phyloP scores from a whole-genome alignment of 2,888 invertebrate species.

The Tipula unca region DNA sequence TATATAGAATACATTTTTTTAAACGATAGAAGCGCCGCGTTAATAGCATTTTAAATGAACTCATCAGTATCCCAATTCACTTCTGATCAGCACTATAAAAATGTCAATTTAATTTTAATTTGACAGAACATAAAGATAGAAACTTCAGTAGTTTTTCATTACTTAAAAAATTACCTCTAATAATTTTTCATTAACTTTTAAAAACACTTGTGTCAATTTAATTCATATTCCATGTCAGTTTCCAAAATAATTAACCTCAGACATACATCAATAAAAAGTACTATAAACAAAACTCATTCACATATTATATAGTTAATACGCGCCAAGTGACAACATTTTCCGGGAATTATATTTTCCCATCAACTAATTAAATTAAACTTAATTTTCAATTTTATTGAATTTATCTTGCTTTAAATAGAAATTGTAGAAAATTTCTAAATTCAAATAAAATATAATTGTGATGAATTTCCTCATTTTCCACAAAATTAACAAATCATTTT shows the following conservation, averaged over 20 bases:
- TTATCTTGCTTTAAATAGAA: neutral
- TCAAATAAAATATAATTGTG: neutral
- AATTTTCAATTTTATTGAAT: neutral
- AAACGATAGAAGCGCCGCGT: too few species aligned
- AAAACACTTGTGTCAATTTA: too few species aligned
- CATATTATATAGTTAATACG: neutral
- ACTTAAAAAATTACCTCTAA: too few species aligned
- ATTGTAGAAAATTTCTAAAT: neutral
- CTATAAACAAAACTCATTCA: neutral
- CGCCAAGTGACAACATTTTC: neutral
- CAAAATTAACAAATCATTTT: neutral
- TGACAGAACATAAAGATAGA: too few species aligned
- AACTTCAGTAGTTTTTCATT: too few species aligned
- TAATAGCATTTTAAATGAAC: too few species aligned
- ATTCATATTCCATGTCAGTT: neutral
- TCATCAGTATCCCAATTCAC: too few species aligned
- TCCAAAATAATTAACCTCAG: neutral
- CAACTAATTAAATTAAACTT: neutral
- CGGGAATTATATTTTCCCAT: neutral
- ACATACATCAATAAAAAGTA: neutral
- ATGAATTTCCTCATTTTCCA: neutral
- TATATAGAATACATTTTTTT: too few species aligned
- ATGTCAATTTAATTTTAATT: too few species aligned
- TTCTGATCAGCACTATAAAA: too few species aligned
- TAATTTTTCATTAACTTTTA: too few species aligned